These are phyloP conservation scores for Noctua fimbriata DNA, from an alignment of 2,888 invertebrate genomes.

Conservation along the genomic window DNA sequence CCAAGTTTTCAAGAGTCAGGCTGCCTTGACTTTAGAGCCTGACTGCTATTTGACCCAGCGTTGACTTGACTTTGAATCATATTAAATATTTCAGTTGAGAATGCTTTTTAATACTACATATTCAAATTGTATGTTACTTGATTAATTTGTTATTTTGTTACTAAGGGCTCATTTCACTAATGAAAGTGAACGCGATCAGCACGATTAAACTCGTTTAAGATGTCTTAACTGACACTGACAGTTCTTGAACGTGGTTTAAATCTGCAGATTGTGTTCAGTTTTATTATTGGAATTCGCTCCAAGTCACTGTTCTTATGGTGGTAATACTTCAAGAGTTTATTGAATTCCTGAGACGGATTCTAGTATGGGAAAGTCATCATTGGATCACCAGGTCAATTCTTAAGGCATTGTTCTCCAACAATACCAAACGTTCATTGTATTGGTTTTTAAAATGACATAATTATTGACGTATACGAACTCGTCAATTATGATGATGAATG, in stretches of 20 bases:
- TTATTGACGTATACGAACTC: conserved; percentile 23
- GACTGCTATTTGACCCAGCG: not conserved
- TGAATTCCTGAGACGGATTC: not conserved
- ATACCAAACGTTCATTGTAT: not conserved
- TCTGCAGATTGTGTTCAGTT: not conserved
- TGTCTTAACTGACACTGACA: not conserved
- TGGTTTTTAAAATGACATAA: conserved; percentile 36
- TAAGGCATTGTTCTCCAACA: not conserved
- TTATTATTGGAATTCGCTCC: not conserved
- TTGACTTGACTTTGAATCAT: not conserved
- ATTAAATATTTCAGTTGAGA: no score
- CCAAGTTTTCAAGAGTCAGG: no score
- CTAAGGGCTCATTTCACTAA: no score
- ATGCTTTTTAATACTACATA: no score
- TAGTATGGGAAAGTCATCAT: not conserved
- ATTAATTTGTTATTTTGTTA: not conserved
- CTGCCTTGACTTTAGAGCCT: not conserved
- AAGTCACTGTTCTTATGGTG: not conserved
- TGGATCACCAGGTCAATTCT: not conserved
- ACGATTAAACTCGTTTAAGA: not conserved
- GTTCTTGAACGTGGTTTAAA: not conserved
- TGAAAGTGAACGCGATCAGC: no score
- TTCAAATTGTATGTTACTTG: no score
- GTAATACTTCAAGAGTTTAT: not conserved
- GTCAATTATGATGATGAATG: conserved; percentile 15